Percentiles rank a stretch among this genome's conserved stretches.
These are phyloP conservation scores for rabbit (Oryctolagus cuniculus) DNA, from an alignment of 2,113 vertebrate genomes.

Conservation along the genomic window DNA sequence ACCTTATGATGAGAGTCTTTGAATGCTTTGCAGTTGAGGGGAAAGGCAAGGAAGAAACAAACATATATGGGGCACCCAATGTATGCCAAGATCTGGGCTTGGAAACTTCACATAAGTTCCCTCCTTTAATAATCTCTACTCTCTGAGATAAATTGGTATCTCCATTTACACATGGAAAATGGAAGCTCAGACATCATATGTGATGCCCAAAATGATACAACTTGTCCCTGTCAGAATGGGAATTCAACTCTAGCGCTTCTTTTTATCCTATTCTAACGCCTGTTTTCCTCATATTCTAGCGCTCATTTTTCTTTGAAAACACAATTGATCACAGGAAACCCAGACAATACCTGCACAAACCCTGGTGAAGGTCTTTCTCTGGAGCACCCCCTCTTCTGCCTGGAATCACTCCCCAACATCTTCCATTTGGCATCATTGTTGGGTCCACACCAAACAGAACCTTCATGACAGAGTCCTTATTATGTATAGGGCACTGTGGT, in stretches of 20 bases:
- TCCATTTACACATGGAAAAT: conserved; percentile 8
- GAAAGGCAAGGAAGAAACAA: not conserved
- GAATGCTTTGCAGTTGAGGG: not conserved
- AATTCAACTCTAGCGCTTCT: not conserved
- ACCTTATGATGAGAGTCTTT: not conserved
- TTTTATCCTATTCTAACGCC: not conserved
- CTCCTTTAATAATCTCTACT: not conserved
- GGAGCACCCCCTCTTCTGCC: not conserved
- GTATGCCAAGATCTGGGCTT: not conserved
- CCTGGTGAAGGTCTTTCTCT: not conserved
- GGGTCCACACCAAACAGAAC: rapidly evolving
- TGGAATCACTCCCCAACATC: not conserved
- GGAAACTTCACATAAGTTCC: not conserved
- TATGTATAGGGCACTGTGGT: not conserved
- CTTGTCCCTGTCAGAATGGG: not conserved
- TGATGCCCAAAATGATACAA: not conserved
- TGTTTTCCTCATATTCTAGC: not conserved
- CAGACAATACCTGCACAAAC: not conserved
- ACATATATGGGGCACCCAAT: not conserved
- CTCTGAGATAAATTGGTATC: not conserved
- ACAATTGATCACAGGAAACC: not conserved
- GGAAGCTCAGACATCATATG: not conserved
- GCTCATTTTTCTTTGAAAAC: not conserved
- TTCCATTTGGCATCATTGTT: not conserved
- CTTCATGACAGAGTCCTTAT: not conserved